Percentiles rank a stretch among this genome's conserved stretches.
phyloP scores from a whole-genome alignment of 2,888 invertebrate species.

The Thyatira batis region DNA sequence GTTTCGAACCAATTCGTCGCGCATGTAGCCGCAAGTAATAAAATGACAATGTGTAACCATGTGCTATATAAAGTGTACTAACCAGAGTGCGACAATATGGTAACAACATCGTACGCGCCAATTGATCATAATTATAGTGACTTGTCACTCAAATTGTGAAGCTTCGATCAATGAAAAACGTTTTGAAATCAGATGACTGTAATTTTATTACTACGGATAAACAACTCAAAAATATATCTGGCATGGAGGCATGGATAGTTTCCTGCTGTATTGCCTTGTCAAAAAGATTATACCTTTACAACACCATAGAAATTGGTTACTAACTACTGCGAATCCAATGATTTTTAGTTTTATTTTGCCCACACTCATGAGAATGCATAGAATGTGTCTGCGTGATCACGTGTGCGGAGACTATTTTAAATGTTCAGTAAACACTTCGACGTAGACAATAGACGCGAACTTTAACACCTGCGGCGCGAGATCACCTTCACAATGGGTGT shows the following conservation, averaged over 20 bases:
- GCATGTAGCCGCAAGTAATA: neutral
- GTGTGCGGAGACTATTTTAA: neutral
- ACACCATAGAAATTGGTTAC: neutral
- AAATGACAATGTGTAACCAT: neutral
- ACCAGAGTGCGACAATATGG: neutral
- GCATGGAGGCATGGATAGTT: no score
- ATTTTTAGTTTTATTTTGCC: neutral
- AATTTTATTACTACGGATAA: no score
- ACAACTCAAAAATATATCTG: no score
- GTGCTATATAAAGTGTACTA: neutral
- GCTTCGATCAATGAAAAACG: no score
- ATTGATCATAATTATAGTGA: no score
- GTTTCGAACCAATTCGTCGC: neutral
- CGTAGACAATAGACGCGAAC: constrained; percentile 32
- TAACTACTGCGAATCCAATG: neutral
- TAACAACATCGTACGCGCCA: no score
- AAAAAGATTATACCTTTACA: no score
- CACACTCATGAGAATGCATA: neutral
- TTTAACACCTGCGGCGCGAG: neutral
- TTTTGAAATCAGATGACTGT: no score
- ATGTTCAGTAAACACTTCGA: constrained; percentile 42
- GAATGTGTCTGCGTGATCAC: neutral
- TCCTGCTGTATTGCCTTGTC: no score
- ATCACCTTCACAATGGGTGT: neutral
- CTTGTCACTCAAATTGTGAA: no score